Evolutionary conservation across 2,113 vertebrate species (phyloP).

Genomic region (Gallinago paraguaiae): DNA sequence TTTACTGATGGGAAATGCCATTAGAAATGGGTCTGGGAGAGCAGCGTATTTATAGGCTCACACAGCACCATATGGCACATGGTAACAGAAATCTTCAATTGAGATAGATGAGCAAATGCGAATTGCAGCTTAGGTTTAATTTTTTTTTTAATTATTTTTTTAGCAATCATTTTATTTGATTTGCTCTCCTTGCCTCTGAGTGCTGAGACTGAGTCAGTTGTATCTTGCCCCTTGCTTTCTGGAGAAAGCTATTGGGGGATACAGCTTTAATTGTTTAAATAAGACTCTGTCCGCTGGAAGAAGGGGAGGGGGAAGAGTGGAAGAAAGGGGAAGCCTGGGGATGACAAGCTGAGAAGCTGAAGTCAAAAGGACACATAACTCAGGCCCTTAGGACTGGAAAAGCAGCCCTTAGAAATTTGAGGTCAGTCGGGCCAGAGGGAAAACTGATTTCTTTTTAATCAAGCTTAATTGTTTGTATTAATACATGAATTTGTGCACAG

Average conservation of each 20-base stretch:
- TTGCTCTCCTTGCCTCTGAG: background rate
- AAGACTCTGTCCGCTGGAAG: background rate
- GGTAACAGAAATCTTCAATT: constrained; percentile 30
- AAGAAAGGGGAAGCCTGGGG: constrained; percentile 15
- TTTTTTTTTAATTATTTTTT: background rate
- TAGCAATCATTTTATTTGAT: background rate
- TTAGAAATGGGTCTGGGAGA: constrained; percentile 35
- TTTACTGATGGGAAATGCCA: constrained; percentile 50
- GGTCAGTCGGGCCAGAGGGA: constrained; percentile 35
- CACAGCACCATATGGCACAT: constrained; percentile 34
- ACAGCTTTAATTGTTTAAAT: constrained; percentile 52
- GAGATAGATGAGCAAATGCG: constrained; percentile 46
- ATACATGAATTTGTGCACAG: background rate
- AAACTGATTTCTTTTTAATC: constrained; percentile 58
- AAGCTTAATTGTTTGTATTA: constrained; percentile 54
- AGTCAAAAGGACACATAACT: constrained; percentile 48
- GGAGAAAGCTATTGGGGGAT: background rate
- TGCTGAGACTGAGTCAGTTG: background rate
- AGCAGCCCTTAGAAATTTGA: constrained; percentile 22
- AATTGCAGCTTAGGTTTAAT: constrained; percentile 12
- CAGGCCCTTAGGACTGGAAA: constrained; percentile 25
- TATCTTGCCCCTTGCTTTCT: background rate
- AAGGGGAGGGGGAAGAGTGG: background rate
- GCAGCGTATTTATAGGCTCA: constrained; percentile 21
- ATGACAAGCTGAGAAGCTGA: constrained; percentile 2